These are phyloP conservation scores for Heterodera filipjevi DNA, from an alignment of 2,888 invertebrate species.

Conservation along the genomic window DNA sequence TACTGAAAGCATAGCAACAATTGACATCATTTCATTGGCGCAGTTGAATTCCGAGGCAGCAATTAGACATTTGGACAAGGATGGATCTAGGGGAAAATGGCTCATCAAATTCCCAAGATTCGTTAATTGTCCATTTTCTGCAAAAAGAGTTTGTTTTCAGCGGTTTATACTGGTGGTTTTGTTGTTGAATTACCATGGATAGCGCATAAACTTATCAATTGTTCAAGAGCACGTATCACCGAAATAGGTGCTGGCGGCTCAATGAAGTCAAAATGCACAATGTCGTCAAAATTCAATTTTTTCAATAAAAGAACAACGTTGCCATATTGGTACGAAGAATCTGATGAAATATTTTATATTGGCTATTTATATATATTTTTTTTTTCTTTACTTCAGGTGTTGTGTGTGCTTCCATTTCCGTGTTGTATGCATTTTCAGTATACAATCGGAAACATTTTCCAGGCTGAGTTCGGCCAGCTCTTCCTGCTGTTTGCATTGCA, in stretches of 20 bases:
- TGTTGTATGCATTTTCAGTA: conserved; percentile 88
- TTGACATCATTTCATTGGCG: conserved; percentile 96
- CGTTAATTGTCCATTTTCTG: no score
- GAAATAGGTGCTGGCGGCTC: conserved; percentile 99
- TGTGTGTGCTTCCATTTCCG: conserved; percentile 98
- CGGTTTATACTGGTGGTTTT: no score
- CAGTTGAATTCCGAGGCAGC: conserved; percentile 97
- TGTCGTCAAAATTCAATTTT: conserved; percentile 95
- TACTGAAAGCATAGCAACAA: conserved; percentile 80
- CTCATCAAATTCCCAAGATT: conserved; percentile 99
- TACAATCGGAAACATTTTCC: conserved; percentile 88
- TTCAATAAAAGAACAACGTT: conserved; percentile 94
- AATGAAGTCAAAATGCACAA: conserved; percentile 99
- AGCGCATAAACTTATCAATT: conserved; percentile 39
- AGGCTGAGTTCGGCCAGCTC: conserved; percentile 93
- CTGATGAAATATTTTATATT: background rate
- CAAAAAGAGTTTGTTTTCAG: no score
- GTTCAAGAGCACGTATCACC: conserved; percentile 93
- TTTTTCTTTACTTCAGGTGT: conserved; percentile 87
- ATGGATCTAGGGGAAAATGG: conserved; percentile 97
- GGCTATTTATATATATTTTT: no score
- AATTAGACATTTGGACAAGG: conserved; percentile 91
- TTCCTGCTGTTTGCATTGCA: conserved; percentile 94
- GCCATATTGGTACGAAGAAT: conserved; percentile 81
- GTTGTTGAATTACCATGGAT: background rate